These are phyloP conservation scores for Apamea crenata DNA, from an alignment of 2,888 invertebrate genomes.

Conservation along the genomic window DNA sequence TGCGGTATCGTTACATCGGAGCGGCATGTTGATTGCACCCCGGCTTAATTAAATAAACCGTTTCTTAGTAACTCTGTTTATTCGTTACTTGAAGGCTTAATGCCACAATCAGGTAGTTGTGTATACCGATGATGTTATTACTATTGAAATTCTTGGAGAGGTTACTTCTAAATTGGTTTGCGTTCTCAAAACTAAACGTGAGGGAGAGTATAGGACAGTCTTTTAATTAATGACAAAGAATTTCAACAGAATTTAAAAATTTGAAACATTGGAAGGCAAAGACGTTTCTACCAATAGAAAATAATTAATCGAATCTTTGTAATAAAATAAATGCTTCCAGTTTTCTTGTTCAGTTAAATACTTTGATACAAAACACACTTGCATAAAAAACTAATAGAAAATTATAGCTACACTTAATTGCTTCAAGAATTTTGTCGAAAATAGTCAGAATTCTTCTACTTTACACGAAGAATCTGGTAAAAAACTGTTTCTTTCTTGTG, in stretches of 20 bases:
- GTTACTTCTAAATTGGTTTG: neutral
- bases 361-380: neutral
- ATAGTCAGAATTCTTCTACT: constrained; percentile 37
- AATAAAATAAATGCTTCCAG: neutral
- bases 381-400: neutral
- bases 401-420: constrained; percentile 24
- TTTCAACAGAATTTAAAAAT: neutral
- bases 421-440: constrained; percentile 38
- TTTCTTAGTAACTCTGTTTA: constrained; percentile 75
- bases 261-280: neutral
- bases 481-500: constrained; percentile 49
- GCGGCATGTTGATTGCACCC: constrained; percentile 81
- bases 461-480: constrained; percentile 41
- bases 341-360: neutral
- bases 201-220: neutral
- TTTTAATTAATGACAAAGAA: neutral
- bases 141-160: neutral
- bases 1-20: constrained; percentile 66
- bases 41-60: constrained; percentile 87
- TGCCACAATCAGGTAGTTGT: constrained; percentile 48
- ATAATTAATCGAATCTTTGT: neutral
- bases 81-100: constrained; percentile 53
- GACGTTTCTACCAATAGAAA: too few relatives aligned
- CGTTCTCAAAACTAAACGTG: neutral
- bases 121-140: constrained; percentile 53